phyloP scores from a whole-genome alignment of 2,113 vertebrate genomes.

The Callorhinus ursinus region DNA sequence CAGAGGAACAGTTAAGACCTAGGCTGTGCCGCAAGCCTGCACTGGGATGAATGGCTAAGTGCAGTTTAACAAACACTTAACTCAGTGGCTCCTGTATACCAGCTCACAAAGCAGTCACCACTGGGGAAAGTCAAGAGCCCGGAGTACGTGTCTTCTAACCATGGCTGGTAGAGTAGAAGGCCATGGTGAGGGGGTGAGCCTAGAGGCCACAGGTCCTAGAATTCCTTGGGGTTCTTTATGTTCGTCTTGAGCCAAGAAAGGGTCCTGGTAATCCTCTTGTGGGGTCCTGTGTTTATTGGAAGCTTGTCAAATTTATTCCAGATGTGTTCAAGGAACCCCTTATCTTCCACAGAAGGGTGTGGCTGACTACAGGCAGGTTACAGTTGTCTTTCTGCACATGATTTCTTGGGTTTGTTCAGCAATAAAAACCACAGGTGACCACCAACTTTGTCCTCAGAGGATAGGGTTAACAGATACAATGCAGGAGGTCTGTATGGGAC shows the following conservation, averaged over 20 bases:
- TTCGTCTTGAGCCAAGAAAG: not conserved
- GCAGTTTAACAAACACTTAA: not conserved
- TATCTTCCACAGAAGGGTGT: not conserved
- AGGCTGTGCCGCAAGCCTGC: not conserved
- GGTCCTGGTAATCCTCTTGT: not conserved
- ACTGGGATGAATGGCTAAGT: not conserved
- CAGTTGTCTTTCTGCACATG: not conserved
- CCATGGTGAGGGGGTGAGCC: not conserved
- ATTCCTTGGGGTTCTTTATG: not conserved
- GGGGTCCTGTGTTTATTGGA: not conserved
- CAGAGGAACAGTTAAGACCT: not conserved
- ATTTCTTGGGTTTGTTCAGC: not conserved
- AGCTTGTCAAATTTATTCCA: not conserved
- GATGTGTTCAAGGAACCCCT: not conserved
- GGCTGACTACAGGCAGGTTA: not conserved
- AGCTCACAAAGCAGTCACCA: not conserved
- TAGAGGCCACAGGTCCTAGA: not conserved
- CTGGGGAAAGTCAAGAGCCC: not conserved
- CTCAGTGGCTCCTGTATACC: not conserved
- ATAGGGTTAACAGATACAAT: not conserved
- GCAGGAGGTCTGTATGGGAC: not conserved
- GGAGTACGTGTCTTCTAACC: not conserved
- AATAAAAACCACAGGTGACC: not conserved
- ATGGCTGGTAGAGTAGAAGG: not conserved
- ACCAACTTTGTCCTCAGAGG: not conserved